Evolutionary conservation across 2,888 invertebrate species (phyloP).

Genomic region (Gymnocheta viridis): DNA sequence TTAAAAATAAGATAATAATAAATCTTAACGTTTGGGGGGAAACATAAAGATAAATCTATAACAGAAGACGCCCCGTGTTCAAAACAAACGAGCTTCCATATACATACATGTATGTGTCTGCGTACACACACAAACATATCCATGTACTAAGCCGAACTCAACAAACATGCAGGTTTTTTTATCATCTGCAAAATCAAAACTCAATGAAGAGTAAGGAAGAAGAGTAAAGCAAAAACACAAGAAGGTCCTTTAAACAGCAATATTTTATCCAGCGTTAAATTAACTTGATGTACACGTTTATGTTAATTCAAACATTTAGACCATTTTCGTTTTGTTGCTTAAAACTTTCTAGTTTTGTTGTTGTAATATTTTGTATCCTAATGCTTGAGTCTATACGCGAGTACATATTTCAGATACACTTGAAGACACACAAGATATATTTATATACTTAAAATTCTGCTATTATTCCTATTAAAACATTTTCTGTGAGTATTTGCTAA

Average conservation of each 20-base stretch:
- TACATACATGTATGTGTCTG: too few species aligned
- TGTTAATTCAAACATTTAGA: constrained; percentile 62
- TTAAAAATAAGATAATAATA: too few species aligned
- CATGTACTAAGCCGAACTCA: background rate
- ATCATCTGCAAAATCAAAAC: background rate
- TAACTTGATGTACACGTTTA: constrained; percentile 69
- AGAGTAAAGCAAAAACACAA: background rate
- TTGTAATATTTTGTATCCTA: background rate
- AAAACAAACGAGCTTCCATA: background rate
- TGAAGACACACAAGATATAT: constrained; percentile 24
- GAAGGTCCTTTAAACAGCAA: constrained; percentile 26
- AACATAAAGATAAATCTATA: too few species aligned
- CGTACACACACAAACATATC: background rate
- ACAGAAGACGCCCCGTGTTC: too few species aligned
- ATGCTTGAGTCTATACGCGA: background rate
- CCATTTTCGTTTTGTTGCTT: constrained; percentile 26
- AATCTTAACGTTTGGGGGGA: too few species aligned
- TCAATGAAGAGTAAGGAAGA: background rate
- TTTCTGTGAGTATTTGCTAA: background rate
- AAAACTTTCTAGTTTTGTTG: background rate
- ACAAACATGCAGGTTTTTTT: background rate
- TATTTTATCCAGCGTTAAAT: constrained; percentile 65
- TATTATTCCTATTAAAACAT: constrained; percentile 2
- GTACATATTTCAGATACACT: constrained; percentile 22
- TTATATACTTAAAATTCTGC: constrained; percentile 17